These are phyloP conservation scores for Alaudala cheleensis DNA, from an alignment of 2,113 vertebrate species.

Conservation along the genomic window DNA sequence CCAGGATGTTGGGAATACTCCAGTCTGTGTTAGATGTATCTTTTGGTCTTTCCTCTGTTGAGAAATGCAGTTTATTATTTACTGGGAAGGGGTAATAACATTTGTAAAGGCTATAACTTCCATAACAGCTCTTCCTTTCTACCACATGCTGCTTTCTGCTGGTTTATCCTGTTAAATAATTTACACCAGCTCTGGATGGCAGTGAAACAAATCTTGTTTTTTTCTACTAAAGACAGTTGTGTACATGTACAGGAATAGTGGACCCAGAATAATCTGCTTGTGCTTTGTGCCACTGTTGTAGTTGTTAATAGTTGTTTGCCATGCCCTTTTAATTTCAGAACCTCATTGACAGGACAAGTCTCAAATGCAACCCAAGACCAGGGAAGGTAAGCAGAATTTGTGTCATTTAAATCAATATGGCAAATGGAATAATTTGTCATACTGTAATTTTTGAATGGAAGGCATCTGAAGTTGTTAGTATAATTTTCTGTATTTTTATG, in stretches of 20 bases:
- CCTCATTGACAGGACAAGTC: slow-evolving; percentile 53
- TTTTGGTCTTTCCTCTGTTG: not conserved
- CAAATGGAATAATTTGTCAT: not conserved
- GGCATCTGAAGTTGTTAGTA: not conserved
- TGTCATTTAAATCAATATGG: not conserved
- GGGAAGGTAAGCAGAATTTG: slow-evolving; percentile 75
- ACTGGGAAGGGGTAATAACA: not conserved
- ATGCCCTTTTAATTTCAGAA: slow-evolving; percentile 72
- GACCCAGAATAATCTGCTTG: not conserved
- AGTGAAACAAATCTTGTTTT: not conserved
- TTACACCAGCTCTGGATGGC: not conserved
- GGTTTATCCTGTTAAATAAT: not conserved
- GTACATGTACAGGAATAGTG: not conserved
- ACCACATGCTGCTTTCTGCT: not conserved
- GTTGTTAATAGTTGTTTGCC: slow-evolving; percentile 1
- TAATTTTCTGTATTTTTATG: not conserved
- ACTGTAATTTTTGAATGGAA: not conserved
- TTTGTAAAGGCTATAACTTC: not conserved
- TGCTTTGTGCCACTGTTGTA: not conserved
- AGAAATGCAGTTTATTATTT: not conserved
- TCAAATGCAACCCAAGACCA: slow-evolving; percentile 78
- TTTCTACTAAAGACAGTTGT: not conserved
- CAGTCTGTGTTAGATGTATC: not conserved
- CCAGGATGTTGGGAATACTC: not conserved
- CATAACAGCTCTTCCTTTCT: not conserved